These are phyloP conservation scores for Pantala flavescens DNA, from an alignment of 1,140 invertebrate species.

Conservation along the genomic window DNA sequence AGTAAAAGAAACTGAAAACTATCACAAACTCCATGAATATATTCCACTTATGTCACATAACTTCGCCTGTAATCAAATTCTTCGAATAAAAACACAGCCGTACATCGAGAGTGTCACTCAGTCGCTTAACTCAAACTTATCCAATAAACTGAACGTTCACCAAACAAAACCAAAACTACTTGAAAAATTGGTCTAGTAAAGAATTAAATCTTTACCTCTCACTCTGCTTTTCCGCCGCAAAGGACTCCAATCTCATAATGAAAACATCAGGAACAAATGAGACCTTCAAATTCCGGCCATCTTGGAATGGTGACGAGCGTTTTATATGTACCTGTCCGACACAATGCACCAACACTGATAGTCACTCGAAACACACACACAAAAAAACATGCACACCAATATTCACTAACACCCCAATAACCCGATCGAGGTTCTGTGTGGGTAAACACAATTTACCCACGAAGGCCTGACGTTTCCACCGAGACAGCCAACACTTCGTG, in stretches of 20 bases:
- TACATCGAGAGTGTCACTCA: no score
- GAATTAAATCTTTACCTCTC: not conserved
- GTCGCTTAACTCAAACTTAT: no score
- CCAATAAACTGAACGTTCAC: no score
- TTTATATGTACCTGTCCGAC: conserved; percentile 9
- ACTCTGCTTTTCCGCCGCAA: conserved; percentile 2
- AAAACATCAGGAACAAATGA: conserved; percentile 1
- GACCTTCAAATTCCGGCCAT: conserved; percentile 7
- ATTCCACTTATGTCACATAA: no score
- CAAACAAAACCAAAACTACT: no score
- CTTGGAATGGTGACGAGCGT: conserved; percentile 7
- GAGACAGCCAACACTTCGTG: not conserved
- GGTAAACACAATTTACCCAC: conserved; percentile 5
- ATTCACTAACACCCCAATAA: not conserved
- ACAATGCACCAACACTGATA: not conserved
- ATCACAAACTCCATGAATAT: no score
- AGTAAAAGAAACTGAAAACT: no score
- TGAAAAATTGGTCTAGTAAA: no score
- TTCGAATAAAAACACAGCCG: no score
- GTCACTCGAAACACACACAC: conserved; percentile 4
- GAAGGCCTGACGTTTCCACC: not conserved
- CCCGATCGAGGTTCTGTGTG: not conserved
- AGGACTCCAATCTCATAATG: conserved; percentile 9
- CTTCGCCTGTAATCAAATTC: no score
- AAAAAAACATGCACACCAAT: not conserved